A percentile compares a stretch with the other conserved stretches of the same genome.
Conservation (phyloP, 2,888 invertebrate species). For the Xestia sexstrigata region DNA sequence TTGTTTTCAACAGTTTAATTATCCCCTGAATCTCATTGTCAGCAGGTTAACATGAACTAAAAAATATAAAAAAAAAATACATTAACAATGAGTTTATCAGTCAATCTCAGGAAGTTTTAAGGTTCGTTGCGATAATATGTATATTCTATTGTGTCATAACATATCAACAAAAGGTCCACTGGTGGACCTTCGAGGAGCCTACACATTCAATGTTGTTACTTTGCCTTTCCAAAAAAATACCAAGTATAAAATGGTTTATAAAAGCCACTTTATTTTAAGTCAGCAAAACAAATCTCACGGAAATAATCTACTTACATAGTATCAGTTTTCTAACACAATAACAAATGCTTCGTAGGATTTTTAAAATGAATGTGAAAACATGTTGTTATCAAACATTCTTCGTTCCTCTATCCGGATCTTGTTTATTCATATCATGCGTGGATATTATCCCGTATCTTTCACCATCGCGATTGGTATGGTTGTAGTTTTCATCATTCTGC, state of each 20-base stretch:
- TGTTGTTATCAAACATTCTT: slow-evolving; percentile 15
- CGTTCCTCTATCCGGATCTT: slow-evolving; percentile 1
- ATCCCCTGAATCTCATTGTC: not conserved
- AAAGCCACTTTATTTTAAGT: not conserved
- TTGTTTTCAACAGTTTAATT: not conserved
- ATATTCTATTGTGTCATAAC: not conserved
- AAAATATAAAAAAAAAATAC: not conserved
- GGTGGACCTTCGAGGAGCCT: not conserved
- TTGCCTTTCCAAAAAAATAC: not conserved
- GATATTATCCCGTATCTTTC: slow-evolving; percentile 18
- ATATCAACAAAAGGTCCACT: not conserved
- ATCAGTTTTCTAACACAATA: slow-evolving; percentile 4
- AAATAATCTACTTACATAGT: not conserved
- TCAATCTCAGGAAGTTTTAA: not conserved
- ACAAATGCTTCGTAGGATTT: slow-evolving; percentile 9
- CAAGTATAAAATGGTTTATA: not conserved
- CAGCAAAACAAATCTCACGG: not conserved
- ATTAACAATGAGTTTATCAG: not conserved
- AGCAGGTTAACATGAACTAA: not conserved
- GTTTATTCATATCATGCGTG: slow-evolving; percentile 45
- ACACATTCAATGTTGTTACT: not conserved
- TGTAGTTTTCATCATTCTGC: slow-evolving; percentile 52
- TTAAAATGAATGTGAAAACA: slow-evolving; percentile 10
- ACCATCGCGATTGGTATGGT: slow-evolving; percentile 33
- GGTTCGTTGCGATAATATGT: not conserved